Evolutionary conservation across 2,888 invertebrate species (phyloP), one percentile per base, ranked within the genome.

Genomic region (Plebejus anna): DNA sequence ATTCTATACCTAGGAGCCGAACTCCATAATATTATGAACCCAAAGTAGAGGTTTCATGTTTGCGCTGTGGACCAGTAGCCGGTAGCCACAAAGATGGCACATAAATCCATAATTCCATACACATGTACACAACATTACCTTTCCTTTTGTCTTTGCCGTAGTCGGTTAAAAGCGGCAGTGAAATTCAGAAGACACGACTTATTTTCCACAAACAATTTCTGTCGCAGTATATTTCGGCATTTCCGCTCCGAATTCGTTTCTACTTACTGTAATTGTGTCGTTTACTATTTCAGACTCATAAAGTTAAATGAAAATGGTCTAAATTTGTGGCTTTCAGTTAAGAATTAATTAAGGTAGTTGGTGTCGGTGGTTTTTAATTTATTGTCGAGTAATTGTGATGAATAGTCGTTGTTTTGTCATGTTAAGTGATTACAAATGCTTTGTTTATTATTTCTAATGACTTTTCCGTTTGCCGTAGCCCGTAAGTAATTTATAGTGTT

Each of bases 261-360:
- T 82, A 86, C 85, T 86, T 84, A 82, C 82, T 83, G 82, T 86
- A 87, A 87, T 86, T 85, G 82, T 80, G 85, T 81, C 81, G 81
- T 85, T 87, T 82, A 84, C 82, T 85, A 82, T 84, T 86, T 85
- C 87, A 82, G 85, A 83, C 79, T 84, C 86, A 86, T 88, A 85
- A 87, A 88, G 82, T 76, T 78, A 79, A 81, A 78, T 79, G 79
- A 76, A 80, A 83, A 83, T 83, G 83, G 80, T 81, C 80, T 81
- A 83, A 83, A 82, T 82, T 73, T 51, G 51, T 32, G 73, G 73
- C 55, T 73, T 55, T 73, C 11, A 11, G 72, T 47, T 72, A 72
- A 72, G 22, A 47, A 72, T 55, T 51, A 55, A 73, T 71, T 71
- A 71, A 66, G 66, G n/a, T 71, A 38, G 71, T 42, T n/a, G 38